Evolutionary conservation across 2,113 vertebrate genomes (phyloP).

Genomic region (Poeciliopsis retropinna): DNA sequence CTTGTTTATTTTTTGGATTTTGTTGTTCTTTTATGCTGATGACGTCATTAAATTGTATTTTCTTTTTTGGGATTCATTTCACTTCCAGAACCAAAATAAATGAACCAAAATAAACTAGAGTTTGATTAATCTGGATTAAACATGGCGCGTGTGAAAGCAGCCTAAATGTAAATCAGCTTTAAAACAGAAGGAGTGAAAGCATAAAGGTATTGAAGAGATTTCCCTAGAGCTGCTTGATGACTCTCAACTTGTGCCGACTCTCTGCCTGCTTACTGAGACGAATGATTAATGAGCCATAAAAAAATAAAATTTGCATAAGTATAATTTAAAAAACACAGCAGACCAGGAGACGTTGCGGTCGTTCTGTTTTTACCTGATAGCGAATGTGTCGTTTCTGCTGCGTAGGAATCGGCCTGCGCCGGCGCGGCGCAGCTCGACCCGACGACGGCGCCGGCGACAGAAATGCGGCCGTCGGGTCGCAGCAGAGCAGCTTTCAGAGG

Average conservation of each 20-base stretch:
- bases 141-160: too few relatives aligned
- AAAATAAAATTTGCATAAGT: conserved; percentile 19
- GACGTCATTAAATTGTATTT: too few relatives aligned
- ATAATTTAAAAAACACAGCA: conserved; percentile 30
- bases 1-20: too few relatives aligned
- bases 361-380: conserved; percentile 85
- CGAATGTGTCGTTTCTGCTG: conserved; percentile 88
- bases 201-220: conserved; percentile 27
- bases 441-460: conserved; percentile 82
- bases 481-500: conserved; percentile 91
- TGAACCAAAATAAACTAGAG: too few relatives aligned
- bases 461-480: conserved; percentile 79
- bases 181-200: conserved; percentile 7
- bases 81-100: too few relatives aligned
- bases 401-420: conserved; percentile 79
- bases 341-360: not conserved
- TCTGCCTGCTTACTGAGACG: conserved; percentile 33
- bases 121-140: too few relatives aligned
- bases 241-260: conserved; percentile 47
- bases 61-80: too few relatives aligned
- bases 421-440: conserved; percentile 87
- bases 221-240: conserved; percentile 52
- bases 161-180: not conserved
- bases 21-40: too few relatives aligned
- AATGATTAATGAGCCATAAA: conserved; percentile 60